Evolutionary conservation across 2,888 invertebrate species (phyloP), one percentile per base, ranked within the genome.

Genomic region (Tenthredo amoena): DNA sequence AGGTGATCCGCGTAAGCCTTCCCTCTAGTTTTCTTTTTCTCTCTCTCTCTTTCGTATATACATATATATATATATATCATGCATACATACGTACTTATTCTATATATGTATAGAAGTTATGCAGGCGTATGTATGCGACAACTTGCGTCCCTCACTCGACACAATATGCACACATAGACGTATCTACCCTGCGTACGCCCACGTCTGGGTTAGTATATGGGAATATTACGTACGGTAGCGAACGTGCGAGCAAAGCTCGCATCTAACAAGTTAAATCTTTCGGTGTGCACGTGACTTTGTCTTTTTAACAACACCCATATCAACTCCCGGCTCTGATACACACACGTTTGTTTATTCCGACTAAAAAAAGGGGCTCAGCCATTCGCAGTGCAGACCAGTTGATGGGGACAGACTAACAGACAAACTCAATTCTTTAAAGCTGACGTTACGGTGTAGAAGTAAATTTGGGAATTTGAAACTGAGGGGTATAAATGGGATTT

Each of bases 1-100:
- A 84, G 84, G 74, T 84, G 74, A 84, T 84, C 74, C 84, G 43
- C 74, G 62, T 76, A 76, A 84, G 84, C 62, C 74, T 62, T 74
- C 74, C 74, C 74, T 84, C 74, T 55, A 86, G 40, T 85, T 84
- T 50, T 84, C 83, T 76, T 47, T 65, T n/a, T 84, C 82, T 71
- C 71, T 74, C 62, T 83, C 77, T 82, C 84, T 62, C 79, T n/a
- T 21, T 79, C 76, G 85, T 84, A 55, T 86, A 50, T n/a, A 12
- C 15, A 21, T 6, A 15, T 43, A 26, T 10, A 5, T 47, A 43
- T 12, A 2, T 43, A 43, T 12, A 2, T 1, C 26, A 26, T 26
- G 26, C 43, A 40, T n/a, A 40, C 72, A 4, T 10, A 26, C 15
- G n/a, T 72, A 34, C 37, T 10, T 26, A 12, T 12, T 68, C 5